These are phyloP conservation scores for Astreopora myriophthalma DNA, from an alignment of 64 coral and sea anemone species.

Conservation along the genomic window DNA sequence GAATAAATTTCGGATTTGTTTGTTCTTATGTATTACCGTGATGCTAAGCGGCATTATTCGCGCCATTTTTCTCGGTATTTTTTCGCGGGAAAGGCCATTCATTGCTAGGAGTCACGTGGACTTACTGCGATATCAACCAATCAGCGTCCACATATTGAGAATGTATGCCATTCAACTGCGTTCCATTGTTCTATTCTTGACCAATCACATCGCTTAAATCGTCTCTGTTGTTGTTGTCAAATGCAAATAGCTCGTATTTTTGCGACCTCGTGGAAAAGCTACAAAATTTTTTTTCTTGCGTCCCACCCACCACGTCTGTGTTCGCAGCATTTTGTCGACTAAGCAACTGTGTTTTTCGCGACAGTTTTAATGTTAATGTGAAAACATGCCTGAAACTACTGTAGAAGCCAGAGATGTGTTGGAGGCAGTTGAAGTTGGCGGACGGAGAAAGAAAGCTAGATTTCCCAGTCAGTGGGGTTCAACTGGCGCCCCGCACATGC, in stretches of 20 bases:
- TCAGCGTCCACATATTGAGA: conserved; percentile 53
- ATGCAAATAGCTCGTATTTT: conserved; percentile 97
- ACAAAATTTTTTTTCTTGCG: conserved; percentile 90
- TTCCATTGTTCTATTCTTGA: conserved; percentile 53
- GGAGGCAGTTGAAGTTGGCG: conserved; percentile 70
- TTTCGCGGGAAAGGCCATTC: conserved; percentile 94
- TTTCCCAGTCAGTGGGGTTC: conserved; percentile 81
- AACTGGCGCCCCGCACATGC: conserved; percentile 52
- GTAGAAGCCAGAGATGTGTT: conserved; percentile 69
- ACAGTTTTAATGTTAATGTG: background rate
- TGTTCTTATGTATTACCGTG: background rate
- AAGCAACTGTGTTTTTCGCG: background rate
- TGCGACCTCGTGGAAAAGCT: conserved; percentile 96
- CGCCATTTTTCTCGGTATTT: conserved; percentile 63
- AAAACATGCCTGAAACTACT: conserved; percentile 87
- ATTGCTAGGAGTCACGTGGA: conserved; percentile 76
- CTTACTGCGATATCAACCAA: conserved; percentile 72
- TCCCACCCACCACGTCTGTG: conserved; percentile 89
- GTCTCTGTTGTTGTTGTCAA: conserved; percentile 95
- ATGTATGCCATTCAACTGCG: conserved; percentile 81
- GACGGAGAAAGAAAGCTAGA: conserved; percentile 79
- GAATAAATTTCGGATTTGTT: conserved; percentile 31
- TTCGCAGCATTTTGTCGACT: conserved; percentile 25
- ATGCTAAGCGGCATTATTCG: conserved; percentile 69
- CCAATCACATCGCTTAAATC: conserved; percentile 75